Evolutionary conservation across 2,113 vertebrate genomes (phyloP).

Genomic region (Leucopsar rothschildi): DNA sequence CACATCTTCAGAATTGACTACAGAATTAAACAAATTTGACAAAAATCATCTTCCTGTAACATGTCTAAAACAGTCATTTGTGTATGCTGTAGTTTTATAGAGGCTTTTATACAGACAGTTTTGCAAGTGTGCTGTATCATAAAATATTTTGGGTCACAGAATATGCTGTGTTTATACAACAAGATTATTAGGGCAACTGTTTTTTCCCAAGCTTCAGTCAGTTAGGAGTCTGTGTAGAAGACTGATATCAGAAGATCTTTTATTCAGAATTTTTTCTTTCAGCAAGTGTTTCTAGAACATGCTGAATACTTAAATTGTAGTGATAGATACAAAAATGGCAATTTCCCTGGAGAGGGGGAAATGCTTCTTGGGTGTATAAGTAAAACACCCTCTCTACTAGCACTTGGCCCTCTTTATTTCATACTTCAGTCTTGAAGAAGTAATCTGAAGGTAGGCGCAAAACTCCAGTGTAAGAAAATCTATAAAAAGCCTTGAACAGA

Average conservation of each 20-base stretch:
- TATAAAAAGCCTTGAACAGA: background rate
- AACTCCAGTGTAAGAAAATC: background rate
- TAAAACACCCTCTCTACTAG: background rate
- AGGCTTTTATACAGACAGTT: background rate
- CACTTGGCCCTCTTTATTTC: background rate
- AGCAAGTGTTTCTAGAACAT: background rate
- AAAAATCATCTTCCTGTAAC: background rate
- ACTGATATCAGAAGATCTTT: background rate
- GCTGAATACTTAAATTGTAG: background rate
- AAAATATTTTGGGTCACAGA: background rate
- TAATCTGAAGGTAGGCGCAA: background rate
- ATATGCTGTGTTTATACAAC: background rate
- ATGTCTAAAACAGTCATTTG: background rate
- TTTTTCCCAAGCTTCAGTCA: background rate
- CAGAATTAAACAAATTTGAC: background rate
- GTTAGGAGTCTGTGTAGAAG: background rate
- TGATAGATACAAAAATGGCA: background rate
- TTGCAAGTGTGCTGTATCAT: background rate
- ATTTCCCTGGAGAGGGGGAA: background rate
- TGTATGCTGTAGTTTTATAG: background rate
- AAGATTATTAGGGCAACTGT: background rate
- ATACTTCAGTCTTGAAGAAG: background rate
- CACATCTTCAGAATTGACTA: background rate
- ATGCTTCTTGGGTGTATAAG: background rate
- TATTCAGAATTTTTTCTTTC: background rate